Base-by-base conservation (phyloP, 1,140 invertebrate species). In the Ruditapes philippinarum region DNA sequence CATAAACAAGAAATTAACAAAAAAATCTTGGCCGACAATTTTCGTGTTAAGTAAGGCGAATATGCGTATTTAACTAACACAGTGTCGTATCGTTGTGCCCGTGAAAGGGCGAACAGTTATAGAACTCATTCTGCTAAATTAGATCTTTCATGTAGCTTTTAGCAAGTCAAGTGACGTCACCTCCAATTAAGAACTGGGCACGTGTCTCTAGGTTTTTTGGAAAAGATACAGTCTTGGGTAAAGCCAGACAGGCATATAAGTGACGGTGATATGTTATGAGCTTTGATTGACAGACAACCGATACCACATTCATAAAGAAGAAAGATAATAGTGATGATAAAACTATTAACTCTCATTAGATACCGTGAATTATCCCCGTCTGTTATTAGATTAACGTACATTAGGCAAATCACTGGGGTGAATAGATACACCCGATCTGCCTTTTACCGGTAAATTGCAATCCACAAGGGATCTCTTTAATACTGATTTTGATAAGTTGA, bases 331-430 rank as follows among this genome's bases (percentile, higher is more conserved):
- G 9, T 19, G 28, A 33, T 78, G 74, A 78, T 78, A 78, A 57
- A 78, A 54, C 74, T 51, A 78, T 78, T 78, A 78, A 51, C 25
- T 31, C 74, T 78, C 74, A 54, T 78, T 78, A 78, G 74, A 9
- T 28, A 51, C 28, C 31, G 28, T 0, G 19, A 54, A 54, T 51
- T 31, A 78, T 78, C 42, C 14, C 14, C 5, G 4, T 31, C 25
- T 78, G 31, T 78, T 78, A 78, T 78, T 78, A 78, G 74, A 78
- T 78, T 78, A 78, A n/a, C 5, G 45, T 51, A 49, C 74, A 78
- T 78, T 78, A 78, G 74, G 45, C 42, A 54, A 51, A 78, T 31
- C 70, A 70, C 65, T 70, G 14, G 65, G 65, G 65, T 70, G 65
- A 70, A 38, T 17, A 70, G 33, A 70, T 70, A 70, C 65, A 40